A percentile compares a stretch with the other conserved stretches of the same genome.
Evolutionary conservation across 2,888 invertebrate genomes (phyloP).

Genomic region (Acleris laterana): DNA sequence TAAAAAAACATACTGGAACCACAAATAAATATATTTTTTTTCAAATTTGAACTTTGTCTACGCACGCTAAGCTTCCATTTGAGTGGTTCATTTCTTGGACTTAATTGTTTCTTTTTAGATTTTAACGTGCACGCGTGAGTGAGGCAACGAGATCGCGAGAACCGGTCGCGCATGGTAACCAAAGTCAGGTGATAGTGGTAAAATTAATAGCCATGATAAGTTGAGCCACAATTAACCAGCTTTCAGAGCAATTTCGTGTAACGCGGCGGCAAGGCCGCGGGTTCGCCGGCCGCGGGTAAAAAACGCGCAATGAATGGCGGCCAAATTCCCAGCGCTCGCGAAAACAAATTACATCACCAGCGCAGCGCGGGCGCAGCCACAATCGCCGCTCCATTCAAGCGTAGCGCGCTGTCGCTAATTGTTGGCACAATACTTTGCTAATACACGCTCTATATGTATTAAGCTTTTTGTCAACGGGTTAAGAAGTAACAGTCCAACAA

Average conservation of each 20-base stretch:
- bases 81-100: too few relatives aligned
- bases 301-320: slow-evolving; percentile 77
- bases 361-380: slow-evolving; percentile 50
- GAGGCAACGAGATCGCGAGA: too few relatives aligned
- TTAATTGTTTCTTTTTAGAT: too few relatives aligned
- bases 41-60: too few relatives aligned
- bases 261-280: slow-evolving; percentile 67
- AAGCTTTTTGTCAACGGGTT: too few relatives aligned
- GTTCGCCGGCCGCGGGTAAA: slow-evolving; percentile 73
- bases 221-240: slow-evolving; percentile 12
- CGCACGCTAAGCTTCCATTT: too few relatives aligned
- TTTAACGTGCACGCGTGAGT: too few relatives aligned
- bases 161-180: too few relatives aligned
- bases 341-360: slow-evolving; percentile 64
- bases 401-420: slow-evolving; percentile 44
- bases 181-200: too few relatives aligned
- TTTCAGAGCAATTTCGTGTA: slow-evolving; percentile 35
- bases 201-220: not conserved
- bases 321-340: slow-evolving; percentile 63
- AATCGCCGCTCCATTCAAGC: slow-evolving; percentile 48
- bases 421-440: slow-evolving; percentile 31
- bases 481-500: too few relatives aligned
- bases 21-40: too few relatives aligned
- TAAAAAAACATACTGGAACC: too few relatives aligned
- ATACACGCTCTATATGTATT: not conserved